These are phyloP conservation scores for Sinelater perroti DNA, from an alignment of 2,888 invertebrate species.

Conservation along the genomic window DNA sequence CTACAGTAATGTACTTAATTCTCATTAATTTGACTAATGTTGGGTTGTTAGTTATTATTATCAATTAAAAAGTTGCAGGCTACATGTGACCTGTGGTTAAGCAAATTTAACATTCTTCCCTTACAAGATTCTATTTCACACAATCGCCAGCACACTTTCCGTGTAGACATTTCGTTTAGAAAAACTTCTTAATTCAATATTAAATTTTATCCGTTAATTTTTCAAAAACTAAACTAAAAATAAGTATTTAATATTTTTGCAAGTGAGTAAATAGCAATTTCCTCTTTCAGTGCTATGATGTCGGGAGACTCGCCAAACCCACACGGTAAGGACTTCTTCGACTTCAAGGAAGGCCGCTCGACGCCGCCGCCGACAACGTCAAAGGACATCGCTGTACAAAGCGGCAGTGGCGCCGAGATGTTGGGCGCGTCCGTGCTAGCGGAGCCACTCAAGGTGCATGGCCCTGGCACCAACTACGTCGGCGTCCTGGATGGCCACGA, in stretches of 20 bases:
- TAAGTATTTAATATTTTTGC: not conserved
- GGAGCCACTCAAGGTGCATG: constrained; percentile 38
- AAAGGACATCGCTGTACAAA: constrained; percentile 38
- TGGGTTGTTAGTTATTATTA: too few species aligned
- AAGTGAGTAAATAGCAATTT: constrained; percentile 11
- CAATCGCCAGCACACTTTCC: too few species aligned
- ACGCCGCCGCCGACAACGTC: constrained; percentile 48
- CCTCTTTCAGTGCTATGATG: constrained; percentile 52
- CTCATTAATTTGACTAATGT: too few species aligned
- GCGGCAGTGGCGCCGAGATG: constrained; percentile 24
- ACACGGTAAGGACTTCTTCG: constrained; percentile 41
- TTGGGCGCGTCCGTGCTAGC: constrained; percentile 32
- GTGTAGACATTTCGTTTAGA: too few species aligned
- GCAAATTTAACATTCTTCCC: too few species aligned
- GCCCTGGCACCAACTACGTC: constrained; percentile 27
- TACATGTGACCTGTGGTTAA: too few species aligned
- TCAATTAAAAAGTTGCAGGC: too few species aligned
- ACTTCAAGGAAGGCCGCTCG: constrained; percentile 43
- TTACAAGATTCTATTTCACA: too few species aligned
- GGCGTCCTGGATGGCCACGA: constrained; percentile 16
- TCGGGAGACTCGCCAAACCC: constrained; percentile 49
- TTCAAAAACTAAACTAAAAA: not conserved
- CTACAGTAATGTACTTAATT: too few species aligned
- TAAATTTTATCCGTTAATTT: too few species aligned
- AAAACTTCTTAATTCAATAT: too few species aligned